Base-by-base conservation (phyloP, 2,888 invertebrate genomes). In the Brenthis ino region DNA sequence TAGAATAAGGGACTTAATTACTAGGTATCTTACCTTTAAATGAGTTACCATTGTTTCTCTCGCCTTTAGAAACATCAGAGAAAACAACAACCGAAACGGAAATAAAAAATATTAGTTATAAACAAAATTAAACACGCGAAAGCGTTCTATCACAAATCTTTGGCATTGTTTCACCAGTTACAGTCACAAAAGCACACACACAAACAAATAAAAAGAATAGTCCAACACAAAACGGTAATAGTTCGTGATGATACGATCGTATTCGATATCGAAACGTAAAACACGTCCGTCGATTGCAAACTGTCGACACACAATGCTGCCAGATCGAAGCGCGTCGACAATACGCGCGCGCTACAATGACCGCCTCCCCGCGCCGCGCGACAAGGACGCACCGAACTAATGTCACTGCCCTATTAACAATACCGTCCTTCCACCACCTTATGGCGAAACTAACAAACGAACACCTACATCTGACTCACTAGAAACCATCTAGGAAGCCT, bases 271-370 rank as follows among this genome's bases (percentile, higher is more conserved):
- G 75, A 78, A 78, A 80, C 85, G 85, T 80, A 72, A 79, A 76
- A 78, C 84, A 88, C 92, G 92, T 87, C 89, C 81, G 79, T 65
- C 78, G 71, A 74, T 72, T 84, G 80, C 87, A 89, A 87, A 83
- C 81, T 79, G 80, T 82, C 84, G 84, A 84, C 85, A 90, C 91
- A 93, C 93, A 93, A 93, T 93, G 92, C 91, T 88, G 82, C 85
- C 89, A 92, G 92, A 92, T 92, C 92, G 93, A 93, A 92, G 88
- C 86, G 84, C 77, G 81, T 85, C 89, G 88, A 92, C 92, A 92
- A 92, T 92, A 91, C 91, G 91, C 90, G 91, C 91, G 90, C 89
- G 89, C 89, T 89, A 92, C 92, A 92, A 93, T 91, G 87, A 87
- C 87, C 86, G 82, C 86, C 71, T 33, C 54, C 87, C 86, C 85